Evolutionary conservation across 1,140 invertebrate genomes (phyloP).

Genomic region (Papilio polytes): DNA sequence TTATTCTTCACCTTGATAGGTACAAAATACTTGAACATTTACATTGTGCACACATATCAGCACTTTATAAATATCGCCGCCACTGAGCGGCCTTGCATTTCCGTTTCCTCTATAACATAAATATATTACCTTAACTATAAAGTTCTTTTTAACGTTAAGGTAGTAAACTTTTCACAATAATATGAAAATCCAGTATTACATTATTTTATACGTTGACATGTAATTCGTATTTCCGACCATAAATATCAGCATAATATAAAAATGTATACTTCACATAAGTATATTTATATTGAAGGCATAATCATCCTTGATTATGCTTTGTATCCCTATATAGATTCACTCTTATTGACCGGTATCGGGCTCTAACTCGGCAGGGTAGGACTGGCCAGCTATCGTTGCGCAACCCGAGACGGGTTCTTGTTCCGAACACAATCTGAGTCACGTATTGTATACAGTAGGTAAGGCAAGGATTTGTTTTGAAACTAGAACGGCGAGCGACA

Average conservation of each 20-base stretch:
- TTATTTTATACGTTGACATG: too few relatives aligned
- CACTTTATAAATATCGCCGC: neutral
- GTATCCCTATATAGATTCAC: slow-evolving; percentile 59
- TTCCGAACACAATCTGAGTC: slow-evolving; percentile 79
- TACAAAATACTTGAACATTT: neutral
- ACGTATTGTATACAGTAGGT: slow-evolving; percentile 59
- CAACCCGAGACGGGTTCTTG: slow-evolving; percentile 74
- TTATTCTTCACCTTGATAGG: neutral
- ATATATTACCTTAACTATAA: neutral
- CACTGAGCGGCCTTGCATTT: neutral
- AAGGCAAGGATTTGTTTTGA: slow-evolving; percentile 79
- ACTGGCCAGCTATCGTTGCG: slow-evolving; percentile 56
- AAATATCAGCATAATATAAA: too few relatives aligned
- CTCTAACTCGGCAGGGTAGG: slow-evolving; percentile 47
- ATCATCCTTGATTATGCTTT: neutral
- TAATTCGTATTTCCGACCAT: too few relatives aligned
- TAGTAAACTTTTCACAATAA: neutral
- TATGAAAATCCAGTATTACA: too few relatives aligned
- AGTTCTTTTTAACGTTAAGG: neutral
- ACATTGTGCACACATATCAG: neutral
- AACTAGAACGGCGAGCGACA: slow-evolving; percentile 75
- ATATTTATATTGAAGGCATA: too few relatives aligned
- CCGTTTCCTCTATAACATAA: slow-evolving; percentile 11
- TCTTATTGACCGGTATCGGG: slow-evolving; percentile 67
- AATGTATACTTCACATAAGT: too few relatives aligned